A percentile compares a stretch with the other conserved stretches of the same genome.
Evolutionary conservation across 2,888 invertebrate species (phyloP).

Genomic region (Bembecia ichneumoniformis): DNA sequence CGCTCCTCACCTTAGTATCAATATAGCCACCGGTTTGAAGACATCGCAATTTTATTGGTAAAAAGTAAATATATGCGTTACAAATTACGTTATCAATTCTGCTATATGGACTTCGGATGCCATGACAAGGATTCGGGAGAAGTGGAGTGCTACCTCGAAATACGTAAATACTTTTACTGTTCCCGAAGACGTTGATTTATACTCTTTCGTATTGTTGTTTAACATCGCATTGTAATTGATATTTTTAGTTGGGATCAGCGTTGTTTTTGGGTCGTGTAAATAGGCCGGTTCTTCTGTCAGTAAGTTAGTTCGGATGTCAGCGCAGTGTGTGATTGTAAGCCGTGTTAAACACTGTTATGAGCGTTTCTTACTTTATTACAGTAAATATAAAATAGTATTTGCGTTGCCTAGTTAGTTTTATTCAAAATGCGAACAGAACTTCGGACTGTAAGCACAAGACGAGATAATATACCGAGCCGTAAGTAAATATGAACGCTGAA

Average conservation of each 20-base stretch:
- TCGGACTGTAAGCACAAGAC: constrained; percentile 49
- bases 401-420: background rate
- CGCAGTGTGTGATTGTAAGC: constrained; percentile 51
- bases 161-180: constrained; percentile 72
- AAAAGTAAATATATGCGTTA: constrained; percentile 38
- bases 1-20: constrained; percentile 52
- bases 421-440: constrained; percentile 49
- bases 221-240: constrained; percentile 65
- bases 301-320: constrained; percentile 56
- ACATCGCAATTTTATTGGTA: constrained; percentile 38
- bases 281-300: constrained; percentile 56
- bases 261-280: constrained; percentile 69
- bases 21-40: constrained; percentile 56
- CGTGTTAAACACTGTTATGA: constrained; percentile 45
- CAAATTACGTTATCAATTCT: constrained; percentile 27
- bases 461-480: constrained; percentile 62
- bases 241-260: constrained; percentile 67
- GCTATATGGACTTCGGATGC: constrained; percentile 75
- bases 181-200: constrained; percentile 45
- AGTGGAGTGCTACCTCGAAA: constrained; percentile 79
- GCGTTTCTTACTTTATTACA: constrained; percentile 28
- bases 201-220: constrained; percentile 50
- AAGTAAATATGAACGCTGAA: constrained; percentile 34
- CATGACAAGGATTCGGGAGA: constrained; percentile 77
- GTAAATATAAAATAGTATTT: constrained; percentile 9